A percentile compares a stretch with the other conserved stretches of the same genome.
Evolutionary conservation across 2,888 invertebrate genomes (phyloP).

Genomic region (Eilema griseolum): DNA sequence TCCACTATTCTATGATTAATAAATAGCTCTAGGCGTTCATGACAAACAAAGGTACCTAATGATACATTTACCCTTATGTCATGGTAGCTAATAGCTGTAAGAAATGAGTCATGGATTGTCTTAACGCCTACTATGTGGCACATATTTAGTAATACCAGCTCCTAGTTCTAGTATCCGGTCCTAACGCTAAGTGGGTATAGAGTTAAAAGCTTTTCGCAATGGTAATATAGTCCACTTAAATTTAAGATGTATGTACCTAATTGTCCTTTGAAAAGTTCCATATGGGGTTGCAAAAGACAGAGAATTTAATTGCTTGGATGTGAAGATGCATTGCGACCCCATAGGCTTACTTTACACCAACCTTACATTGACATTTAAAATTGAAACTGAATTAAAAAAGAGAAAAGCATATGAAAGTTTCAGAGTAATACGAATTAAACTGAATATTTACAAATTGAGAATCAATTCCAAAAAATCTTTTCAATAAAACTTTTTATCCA

Average conservation of each 20-base stretch:
- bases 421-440: too few relatives aligned
- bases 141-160: conserved; percentile 13
- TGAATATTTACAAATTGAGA: background rate
- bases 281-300: too few relatives aligned
- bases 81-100: conserved; percentile 10
- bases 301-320: too few relatives aligned
- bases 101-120: conserved; percentile 22
- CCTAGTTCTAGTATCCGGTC: conserved; percentile 11
- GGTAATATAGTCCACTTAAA: background rate
- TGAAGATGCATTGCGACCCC: too few relatives aligned
- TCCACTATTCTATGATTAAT: conserved; percentile 26
- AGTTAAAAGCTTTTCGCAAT: conserved; percentile 14
- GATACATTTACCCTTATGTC: conserved; percentile 28
- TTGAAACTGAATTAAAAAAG: conserved; percentile 1
- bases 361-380: too few relatives aligned
- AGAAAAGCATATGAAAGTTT: too few relatives aligned
- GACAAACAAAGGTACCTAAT: conserved; percentile 16
- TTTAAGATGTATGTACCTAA: background rate
- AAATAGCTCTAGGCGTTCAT: conserved; percentile 15
- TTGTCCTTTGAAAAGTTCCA: too few relatives aligned
- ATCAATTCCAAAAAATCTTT: too few relatives aligned
- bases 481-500: too few relatives aligned
- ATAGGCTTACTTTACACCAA: too few relatives aligned
- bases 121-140: conserved; percentile 8
- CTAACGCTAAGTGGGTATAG: background rate